Evolutionary conservation across 2,113 vertebrate genomes (phyloP).

Genomic region (Clarias magur): DNA sequence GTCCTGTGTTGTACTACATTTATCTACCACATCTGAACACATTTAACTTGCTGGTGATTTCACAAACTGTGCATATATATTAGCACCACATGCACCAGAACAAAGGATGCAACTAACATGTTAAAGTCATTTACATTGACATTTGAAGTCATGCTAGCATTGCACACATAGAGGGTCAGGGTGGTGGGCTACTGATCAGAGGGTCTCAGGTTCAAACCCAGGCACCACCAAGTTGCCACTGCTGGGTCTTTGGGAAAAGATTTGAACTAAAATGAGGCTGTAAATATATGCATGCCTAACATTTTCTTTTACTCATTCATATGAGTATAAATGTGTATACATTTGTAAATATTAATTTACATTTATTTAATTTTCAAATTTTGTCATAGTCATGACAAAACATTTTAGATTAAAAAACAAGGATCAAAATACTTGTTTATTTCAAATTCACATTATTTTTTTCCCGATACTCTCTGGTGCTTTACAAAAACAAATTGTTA

Average conservation of each 20-base stretch:
- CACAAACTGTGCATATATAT: neutral
- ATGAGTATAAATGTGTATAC: neutral
- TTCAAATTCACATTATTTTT: neutral
- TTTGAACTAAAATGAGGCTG: no score
- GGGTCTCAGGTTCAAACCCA: no score
- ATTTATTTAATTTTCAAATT: no score
- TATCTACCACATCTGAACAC: neutral
- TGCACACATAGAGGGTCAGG: neutral
- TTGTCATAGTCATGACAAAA: no score
- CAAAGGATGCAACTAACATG: neutral
- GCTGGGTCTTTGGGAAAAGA: no score
- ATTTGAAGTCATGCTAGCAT: neutral
- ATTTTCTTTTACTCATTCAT: no score
- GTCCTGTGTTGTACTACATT: neutral
- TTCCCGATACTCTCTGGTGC: neutral
- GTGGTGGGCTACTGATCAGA: no score
- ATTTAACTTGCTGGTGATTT: neutral
- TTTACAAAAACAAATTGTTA: neutral
- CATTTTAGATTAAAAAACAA: no score
- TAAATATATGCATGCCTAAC: no score
- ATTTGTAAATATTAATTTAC: neutral
- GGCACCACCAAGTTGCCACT: no score
- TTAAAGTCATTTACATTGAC: neutral
- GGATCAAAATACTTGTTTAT: neutral
- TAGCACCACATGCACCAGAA: neutral